Base-by-base conservation (phyloP, 2,797 vertebrate species). In the Parotocinclus haroldoi region DNA sequence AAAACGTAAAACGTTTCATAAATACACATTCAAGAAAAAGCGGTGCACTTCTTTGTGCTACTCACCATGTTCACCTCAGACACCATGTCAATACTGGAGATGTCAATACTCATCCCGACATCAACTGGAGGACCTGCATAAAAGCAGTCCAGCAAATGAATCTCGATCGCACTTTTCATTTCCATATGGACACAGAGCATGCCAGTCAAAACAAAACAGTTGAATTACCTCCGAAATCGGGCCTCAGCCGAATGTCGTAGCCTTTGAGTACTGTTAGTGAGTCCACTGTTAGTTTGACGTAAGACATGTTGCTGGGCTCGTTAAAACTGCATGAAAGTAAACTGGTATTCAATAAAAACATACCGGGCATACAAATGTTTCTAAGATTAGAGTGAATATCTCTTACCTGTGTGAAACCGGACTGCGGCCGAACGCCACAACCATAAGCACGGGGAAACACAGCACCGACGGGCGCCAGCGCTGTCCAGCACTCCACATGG, bases 31-130 rank as follows among this genome's bases (percentile, higher is more conserved):
- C n/a, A n/a, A n/a, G n/a, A n/a, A n/a, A n/a, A n/a, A n/a, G n/a
- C n/a, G n/a, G n/a, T n/a, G n/a, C n/a, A n/a, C n/a, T n/a, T n/a
- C n/a, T n/a, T n/a, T n/a, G n/a, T n/a, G 38, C 1, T 74, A 93
- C 92, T 94, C 84, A 94, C 93, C 92, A 92, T 94, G 83, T 93
- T 95, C 81, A 94, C 92, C 84, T 94, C 93, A 0, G 92, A 94
- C 70, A 94, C 93, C 90, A 93, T 91, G 71, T 95, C 92, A 73
- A 93, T 94, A 78, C 92, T 93, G 80, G 92, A 88, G 65, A 95
- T 91, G 69, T 92, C 90, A 75, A 94, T 93, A 78, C 92, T 86
- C 93, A 94, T 93, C 56, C 89, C 91, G 49, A 95, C 93, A 56
- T 91, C 92, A 78, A 95, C 92, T 3, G 93, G 92, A 68, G 92